Percentiles rank a stretch among this genome's conserved stretches.
phyloP scores from a whole-genome alignment of 2,888 invertebrate genomes.

The Frankliniella fusca region DNA sequence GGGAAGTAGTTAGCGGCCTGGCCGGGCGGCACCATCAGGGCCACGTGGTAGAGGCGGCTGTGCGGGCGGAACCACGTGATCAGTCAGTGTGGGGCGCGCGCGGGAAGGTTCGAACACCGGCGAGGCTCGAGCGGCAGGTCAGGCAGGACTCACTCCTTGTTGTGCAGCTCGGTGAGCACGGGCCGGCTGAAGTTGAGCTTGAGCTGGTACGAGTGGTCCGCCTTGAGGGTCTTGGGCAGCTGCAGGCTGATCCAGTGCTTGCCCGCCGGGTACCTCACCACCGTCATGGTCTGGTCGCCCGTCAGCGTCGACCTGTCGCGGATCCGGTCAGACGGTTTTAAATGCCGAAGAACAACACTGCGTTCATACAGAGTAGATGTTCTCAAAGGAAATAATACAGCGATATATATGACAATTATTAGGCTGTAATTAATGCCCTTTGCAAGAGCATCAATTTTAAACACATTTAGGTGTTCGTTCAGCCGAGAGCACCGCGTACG shows the following conservation, averaged over 20 bases:
- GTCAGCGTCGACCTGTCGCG: conserved; percentile 5
- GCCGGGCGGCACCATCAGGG: neutral
- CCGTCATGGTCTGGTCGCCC: neutral
- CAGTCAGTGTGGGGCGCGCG: neutral
- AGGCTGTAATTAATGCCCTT: no score
- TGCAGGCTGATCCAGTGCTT: conserved; percentile 10
- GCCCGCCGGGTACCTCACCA: neutral
- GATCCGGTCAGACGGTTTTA: neutral
- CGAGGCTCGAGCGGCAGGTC: neutral
- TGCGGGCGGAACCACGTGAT: neutral
- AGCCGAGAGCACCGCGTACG: no score
- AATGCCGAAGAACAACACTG: no score
- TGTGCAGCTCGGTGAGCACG: neutral
- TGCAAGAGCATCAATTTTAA: no score
- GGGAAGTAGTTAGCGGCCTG: conserved; percentile 1
- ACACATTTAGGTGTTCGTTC: no score
- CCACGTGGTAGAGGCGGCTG: conserved; percentile 15
- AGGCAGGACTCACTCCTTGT: neutral
- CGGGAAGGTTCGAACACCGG: neutral
- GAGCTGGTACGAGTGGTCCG: conserved; percentile 23
- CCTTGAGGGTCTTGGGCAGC: conserved; percentile 22
- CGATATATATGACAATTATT: no score
- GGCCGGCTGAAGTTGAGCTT: conserved; percentile 19
- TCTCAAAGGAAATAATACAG: no score
- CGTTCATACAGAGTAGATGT: no score